Evolutionary conservation across 2,888 invertebrate species (phyloP), one percentile per base, ranked within the genome.

Genomic region (Erynnis tages): DNA sequence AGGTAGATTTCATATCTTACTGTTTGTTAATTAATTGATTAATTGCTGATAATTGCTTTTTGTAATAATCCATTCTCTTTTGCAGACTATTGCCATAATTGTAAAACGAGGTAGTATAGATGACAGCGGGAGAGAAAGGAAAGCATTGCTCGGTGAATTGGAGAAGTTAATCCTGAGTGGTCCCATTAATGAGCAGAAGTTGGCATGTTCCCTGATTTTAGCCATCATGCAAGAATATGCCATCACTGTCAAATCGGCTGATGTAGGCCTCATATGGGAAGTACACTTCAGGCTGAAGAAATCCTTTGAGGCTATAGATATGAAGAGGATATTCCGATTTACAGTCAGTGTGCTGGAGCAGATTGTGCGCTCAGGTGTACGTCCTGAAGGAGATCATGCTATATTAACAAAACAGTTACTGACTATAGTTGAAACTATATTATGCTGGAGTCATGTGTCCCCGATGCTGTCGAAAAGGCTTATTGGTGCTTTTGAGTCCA

Each of bases 211-310:
- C 54, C 91, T 97, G 45, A 93, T 98, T 66, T 91, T 93, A 50
- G 93, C 96, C 6, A 88, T 98, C 38, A 93, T 97, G 90, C 95
- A 96, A 87, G 97, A 97, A 79, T 97, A 96, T 85, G 94, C 96
- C 5, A 95, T 93, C 21, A 95, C 96, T 2, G 93, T 94, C 0
- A 94, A 96, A 70, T 95, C 97, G 1, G 94, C 96, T 23, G 96
- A 96, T 80, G 94, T 96, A 7, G 96, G 97, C 4, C 87, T 97
- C 41, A 93, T 96, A 34, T 97, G 96, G 95, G 96, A 96, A 79
- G 92, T 94, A 25, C 97, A 98, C 80, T 93, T 94, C 66, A 92
- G 93, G 69, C 93, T 95, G 21, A 97, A 97, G 79, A 93, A 93
- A 66, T 92, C 94, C 32, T 97, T 98, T 87, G 97, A 97, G 90